These are phyloP conservation scores for Anser cygnoides DNA, from an alignment of 2,113 vertebrate species.

Conservation along the genomic window DNA sequence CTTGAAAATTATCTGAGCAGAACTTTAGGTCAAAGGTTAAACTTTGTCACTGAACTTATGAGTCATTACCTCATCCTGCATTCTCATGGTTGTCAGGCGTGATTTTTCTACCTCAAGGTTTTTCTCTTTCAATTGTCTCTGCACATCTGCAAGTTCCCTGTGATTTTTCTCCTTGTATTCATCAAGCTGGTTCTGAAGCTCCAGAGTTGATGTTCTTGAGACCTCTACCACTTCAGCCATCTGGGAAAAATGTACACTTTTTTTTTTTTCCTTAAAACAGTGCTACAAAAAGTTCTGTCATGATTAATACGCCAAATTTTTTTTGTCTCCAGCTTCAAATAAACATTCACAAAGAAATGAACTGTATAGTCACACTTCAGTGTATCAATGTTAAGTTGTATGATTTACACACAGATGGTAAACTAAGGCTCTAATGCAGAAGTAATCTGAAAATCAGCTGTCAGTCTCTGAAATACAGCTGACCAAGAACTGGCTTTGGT, in stretches of 20 bases:
- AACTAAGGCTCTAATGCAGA: neutral
- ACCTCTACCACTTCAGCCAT: constrained; percentile 88
- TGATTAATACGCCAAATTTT: neutral
- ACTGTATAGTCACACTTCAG: neutral
- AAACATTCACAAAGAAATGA: neutral
- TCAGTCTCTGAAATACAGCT: neutral
- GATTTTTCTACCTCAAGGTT: constrained; percentile 86
- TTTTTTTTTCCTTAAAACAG: neutral
- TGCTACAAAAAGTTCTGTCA: neutral
- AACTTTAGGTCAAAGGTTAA: neutral
- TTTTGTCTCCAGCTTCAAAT: neutral
- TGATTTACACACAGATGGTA: neutral
- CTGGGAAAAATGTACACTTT: constrained; percentile 64
- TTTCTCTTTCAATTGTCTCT: constrained; percentile 88
- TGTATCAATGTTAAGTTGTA: neutral
- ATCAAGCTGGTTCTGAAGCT: constrained; percentile 93
- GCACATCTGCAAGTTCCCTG: constrained; percentile 85
- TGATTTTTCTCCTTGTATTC: constrained; percentile 93
- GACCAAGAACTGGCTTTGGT: neutral
- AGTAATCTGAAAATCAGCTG: neutral
- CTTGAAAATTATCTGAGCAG: neutral
- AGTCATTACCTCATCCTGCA: constrained; percentile 89
- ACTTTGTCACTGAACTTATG: neutral
- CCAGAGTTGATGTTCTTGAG: constrained; percentile 84
- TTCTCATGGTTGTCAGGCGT: constrained; percentile 72